These are phyloP conservation scores for Argya squamiceps DNA, from an alignment of 2,797 vertebrate species.

Conservation along the genomic window DNA sequence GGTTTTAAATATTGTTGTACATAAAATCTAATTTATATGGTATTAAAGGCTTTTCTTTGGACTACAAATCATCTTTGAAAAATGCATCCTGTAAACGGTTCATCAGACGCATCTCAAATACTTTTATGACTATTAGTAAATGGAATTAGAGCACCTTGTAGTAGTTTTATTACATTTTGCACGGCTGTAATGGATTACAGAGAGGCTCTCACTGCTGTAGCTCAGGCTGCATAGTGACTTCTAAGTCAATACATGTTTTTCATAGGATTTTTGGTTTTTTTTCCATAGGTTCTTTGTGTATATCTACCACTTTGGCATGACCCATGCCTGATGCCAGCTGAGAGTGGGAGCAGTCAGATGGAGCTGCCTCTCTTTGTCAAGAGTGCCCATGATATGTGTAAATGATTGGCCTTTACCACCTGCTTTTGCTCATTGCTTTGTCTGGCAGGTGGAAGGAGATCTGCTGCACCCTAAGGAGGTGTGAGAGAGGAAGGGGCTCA, in stretches of 20 bases:
- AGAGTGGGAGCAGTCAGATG: neutral
- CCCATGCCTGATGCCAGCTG: neutral
- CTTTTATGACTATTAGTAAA: slow-evolving; percentile 52
- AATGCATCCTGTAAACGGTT: neutral
- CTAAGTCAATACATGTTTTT: neutral
- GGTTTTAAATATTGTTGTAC: slow-evolving; percentile 49
- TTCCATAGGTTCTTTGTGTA: neutral
- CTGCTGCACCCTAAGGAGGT: neutral
- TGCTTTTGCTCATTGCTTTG: neutral
- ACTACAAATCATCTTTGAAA: slow-evolving; percentile 37
- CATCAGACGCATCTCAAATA: slow-evolving; percentile 24
- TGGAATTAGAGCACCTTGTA: slow-evolving; percentile 55
- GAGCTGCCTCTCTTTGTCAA: neutral
- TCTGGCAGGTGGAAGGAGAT: neutral
- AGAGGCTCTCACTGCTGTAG: neutral
- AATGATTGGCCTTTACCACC: neutral
- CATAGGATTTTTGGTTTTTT: neutral
- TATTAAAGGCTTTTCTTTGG: slow-evolving; percentile 20
- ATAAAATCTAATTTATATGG: slow-evolving; percentile 62
- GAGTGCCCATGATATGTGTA: neutral
- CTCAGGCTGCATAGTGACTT: neutral
- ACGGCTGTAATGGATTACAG: neutral
- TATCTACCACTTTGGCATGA: neutral
- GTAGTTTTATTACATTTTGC: slow-evolving; percentile 44
- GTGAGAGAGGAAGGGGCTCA: neutral